Conservation (phyloP, 2,888 invertebrate genomes). For the Clepsis dumicolana region DNA sequence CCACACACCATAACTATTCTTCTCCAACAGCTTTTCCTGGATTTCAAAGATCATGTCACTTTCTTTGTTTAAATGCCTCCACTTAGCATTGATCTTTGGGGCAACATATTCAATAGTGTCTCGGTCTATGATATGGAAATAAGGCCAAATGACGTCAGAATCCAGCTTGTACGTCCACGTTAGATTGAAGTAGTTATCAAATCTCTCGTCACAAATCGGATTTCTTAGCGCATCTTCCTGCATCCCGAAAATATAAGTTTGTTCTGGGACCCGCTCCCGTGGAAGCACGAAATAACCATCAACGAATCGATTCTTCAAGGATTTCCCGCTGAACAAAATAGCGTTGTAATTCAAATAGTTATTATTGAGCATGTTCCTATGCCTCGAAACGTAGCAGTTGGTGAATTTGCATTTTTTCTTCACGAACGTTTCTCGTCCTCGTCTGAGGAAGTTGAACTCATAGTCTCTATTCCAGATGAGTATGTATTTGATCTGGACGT, state of each 20-base stretch:
- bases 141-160: slow-evolving; percentile 15
- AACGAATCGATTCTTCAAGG: background rate
- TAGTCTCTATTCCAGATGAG: slow-evolving; percentile 2
- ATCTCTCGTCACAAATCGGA: background rate
- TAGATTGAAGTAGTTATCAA: slow-evolving; percentile 12
- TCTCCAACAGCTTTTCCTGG: background rate
- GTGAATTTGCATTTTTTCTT: background rate
- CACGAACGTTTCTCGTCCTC: slow-evolving; percentile 1
- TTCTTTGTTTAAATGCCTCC: slow-evolving; percentile 11
- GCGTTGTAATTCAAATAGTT: slow-evolving; percentile 11
- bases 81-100: slow-evolving; percentile 16
- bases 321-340: slow-evolving; percentile 7
- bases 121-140: slow-evolving; percentile 10
- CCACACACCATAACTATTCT: slow-evolving; percentile 8
- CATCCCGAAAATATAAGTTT: slow-evolving; percentile 9
- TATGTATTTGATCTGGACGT: background rate
- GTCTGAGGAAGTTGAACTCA: background rate
- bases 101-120: background rate
- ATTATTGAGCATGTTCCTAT: slow-evolving; percentile 19
- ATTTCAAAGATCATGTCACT: background rate
- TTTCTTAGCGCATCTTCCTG: background rate
- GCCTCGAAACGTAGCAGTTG: slow-evolving; percentile 10
- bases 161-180: slow-evolving; percentile 13
- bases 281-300: slow-evolving; percentile 4
- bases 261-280: background rate